phyloP scores from a whole-genome alignment of 2,797 vertebrate species.

The Melopsittacus undulatus region DNA sequence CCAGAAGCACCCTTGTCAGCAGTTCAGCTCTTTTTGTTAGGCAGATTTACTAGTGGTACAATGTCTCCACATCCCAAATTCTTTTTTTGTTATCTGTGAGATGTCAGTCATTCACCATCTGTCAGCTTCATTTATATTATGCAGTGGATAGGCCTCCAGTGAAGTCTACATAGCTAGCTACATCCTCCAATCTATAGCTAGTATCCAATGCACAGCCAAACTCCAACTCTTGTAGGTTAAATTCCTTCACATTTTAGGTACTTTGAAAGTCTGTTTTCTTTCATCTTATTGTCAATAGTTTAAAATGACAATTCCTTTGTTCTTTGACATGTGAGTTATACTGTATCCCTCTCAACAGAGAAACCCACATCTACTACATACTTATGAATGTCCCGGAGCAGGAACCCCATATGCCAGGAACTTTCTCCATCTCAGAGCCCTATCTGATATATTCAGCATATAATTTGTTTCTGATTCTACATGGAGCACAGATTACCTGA shows the following conservation, averaged over 20 bases:
- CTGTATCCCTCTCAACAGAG: neutral
- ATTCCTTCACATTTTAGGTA: neutral
- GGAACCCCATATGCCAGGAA: neutral
- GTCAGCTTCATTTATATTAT: neutral
- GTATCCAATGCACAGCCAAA: neutral
- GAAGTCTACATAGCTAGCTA: neutral
- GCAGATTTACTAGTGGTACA: neutral
- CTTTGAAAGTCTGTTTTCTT: neutral
- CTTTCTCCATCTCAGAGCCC: neutral
- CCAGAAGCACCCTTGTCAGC: neutral
- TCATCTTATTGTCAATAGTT: neutral
- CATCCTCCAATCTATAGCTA: neutral
- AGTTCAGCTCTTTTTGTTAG: neutral
- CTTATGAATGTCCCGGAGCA: neutral
- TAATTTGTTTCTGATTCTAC: neutral
- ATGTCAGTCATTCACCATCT: neutral
- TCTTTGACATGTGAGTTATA: neutral
- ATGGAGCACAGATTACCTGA: rapidly evolving
- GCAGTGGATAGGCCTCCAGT: neutral
- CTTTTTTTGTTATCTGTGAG: neutral
- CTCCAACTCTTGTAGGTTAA: neutral
- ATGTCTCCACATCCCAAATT: neutral
- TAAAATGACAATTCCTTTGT: neutral
- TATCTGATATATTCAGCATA: neutral
- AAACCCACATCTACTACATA: neutral